A percentile compares a stretch with the other conserved stretches of the same genome.
These are phyloP conservation scores for Apotomis betuletana DNA, from an alignment of 2,888 invertebrate species.

Conservation along the genomic window DNA sequence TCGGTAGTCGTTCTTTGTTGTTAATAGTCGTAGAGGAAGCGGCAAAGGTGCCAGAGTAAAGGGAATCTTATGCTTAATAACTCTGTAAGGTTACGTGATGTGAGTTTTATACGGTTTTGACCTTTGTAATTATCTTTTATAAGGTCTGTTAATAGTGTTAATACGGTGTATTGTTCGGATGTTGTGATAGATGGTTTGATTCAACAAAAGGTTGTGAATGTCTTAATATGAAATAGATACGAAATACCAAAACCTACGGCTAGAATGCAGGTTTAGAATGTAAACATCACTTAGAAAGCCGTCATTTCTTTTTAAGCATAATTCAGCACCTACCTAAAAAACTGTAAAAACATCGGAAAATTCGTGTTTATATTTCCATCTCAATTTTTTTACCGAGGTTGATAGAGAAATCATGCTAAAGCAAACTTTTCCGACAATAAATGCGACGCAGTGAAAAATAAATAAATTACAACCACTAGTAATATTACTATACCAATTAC, in stretches of 20 bases:
- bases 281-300: too few relatives aligned
- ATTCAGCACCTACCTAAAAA: too few relatives aligned
- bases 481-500: too few relatives aligned
- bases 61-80: conserved; percentile 22
- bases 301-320: too few relatives aligned
- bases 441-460: too few relatives aligned
- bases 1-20: conserved; percentile 78
- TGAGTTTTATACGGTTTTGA: conserved; percentile 44
- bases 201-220: conserved; percentile 14
- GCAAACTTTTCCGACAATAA: too few relatives aligned
- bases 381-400: too few relatives aligned
- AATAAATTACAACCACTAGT: too few relatives aligned
- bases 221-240: conserved; percentile 24
- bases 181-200: conserved; percentile 45
- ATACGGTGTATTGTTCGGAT: conserved; percentile 47
- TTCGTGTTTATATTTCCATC: too few relatives aligned
- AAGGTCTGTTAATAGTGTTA: conserved; percentile 54
- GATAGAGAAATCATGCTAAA: too few relatives aligned
- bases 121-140: conserved; percentile 66
- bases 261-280: neutral
- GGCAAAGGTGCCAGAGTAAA: neutral
- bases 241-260: neutral
- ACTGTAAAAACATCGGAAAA: too few relatives aligned
- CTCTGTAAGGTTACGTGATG: conserved; percentile 1
- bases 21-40: conserved; percentile 56